Evolutionary conservation across 2,113 vertebrate species (phyloP).

Genomic region (Pyrgilauda ruficollis): DNA sequence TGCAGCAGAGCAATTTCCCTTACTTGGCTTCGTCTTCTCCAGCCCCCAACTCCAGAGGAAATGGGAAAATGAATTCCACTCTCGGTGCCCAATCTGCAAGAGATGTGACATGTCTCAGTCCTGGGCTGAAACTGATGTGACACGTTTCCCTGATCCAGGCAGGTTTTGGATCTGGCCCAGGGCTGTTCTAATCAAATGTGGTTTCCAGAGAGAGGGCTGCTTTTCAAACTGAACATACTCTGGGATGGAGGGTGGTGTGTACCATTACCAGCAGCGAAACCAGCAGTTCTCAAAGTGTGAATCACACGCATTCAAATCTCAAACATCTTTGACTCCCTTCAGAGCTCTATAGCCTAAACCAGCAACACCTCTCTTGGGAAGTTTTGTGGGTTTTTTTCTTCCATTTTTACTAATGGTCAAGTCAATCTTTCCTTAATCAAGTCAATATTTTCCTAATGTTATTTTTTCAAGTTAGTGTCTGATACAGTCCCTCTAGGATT

Average conservation of each 20-base stretch:
- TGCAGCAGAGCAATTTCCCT: neutral
- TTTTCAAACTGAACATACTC: neutral
- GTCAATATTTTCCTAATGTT: neutral
- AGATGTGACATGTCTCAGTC: slow-evolving; percentile 29
- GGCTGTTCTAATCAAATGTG: slow-evolving; percentile 44
- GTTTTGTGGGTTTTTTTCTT: neutral
- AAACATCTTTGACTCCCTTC: slow-evolving; percentile 11
- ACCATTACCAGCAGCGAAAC: neutral
- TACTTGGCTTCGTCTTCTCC: neutral
- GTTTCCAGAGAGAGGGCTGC: slow-evolving; percentile 30
- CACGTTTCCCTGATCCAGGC: slow-evolving; percentile 25
- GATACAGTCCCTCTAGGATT: neutral
- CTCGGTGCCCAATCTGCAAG: neutral
- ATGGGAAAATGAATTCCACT: slow-evolving; percentile 40
- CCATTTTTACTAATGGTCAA: neutral
- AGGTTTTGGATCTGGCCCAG: slow-evolving; percentile 20
- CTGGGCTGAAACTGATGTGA: slow-evolving; percentile 22
- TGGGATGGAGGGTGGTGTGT: neutral
- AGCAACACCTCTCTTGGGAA: neutral
- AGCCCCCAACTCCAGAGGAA: slow-evolving; percentile 1
- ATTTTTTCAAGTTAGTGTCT: neutral
- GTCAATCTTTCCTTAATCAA: neutral
- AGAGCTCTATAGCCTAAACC: neutral
- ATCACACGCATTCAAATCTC: slow-evolving; percentile 3
- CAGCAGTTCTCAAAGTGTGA: slow-evolving; percentile 26